Percentiles rank a stretch among this genome's conserved stretches.
phyloP scores from a whole-genome alignment of 2,797 vertebrate species.

The Sibirionetta formosa region DNA sequence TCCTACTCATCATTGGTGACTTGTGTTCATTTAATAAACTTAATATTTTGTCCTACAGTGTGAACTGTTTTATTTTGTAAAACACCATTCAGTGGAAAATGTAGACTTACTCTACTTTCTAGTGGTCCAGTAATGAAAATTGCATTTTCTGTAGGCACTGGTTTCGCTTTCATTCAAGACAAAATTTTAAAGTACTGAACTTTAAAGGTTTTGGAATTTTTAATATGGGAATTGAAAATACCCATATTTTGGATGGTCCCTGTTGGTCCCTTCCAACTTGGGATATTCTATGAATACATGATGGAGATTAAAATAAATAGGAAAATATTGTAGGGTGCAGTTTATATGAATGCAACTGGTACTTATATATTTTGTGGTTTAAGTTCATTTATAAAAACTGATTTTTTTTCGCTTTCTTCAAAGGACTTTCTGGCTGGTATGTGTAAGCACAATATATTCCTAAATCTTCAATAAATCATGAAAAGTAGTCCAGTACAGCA shows the following conservation, averaged over 20 bases:
- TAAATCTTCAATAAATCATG: background rate
- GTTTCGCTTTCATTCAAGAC: background rate
- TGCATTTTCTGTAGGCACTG: background rate
- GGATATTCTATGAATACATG: too few relatives aligned
- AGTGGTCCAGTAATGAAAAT: background rate
- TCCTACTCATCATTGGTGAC: background rate
- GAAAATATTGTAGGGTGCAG: background rate
- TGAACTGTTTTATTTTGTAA: background rate
- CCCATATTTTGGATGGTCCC: too few relatives aligned
- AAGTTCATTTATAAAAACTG: background rate
- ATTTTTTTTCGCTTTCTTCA: rapidly evolving
- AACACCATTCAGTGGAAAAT: background rate
- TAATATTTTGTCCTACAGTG: background rate
- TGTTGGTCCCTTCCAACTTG: too few relatives aligned
- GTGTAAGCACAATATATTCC: background rate
- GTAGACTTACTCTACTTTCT: background rate
- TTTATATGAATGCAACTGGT: background rate
- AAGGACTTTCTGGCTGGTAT: background rate
- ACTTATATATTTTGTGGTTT: background rate
- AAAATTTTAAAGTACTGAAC: background rate
- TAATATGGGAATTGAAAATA: background rate
- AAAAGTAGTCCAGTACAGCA: background rate
- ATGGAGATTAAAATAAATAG: background rate
- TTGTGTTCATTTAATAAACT: background rate
- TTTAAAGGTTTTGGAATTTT: background rate